Evolutionary conservation across 53 echinoderm and acorn worm species (phyloP), one percentile per base, ranked within the genome.

Genomic region (Astropecten irregularis): DNA sequence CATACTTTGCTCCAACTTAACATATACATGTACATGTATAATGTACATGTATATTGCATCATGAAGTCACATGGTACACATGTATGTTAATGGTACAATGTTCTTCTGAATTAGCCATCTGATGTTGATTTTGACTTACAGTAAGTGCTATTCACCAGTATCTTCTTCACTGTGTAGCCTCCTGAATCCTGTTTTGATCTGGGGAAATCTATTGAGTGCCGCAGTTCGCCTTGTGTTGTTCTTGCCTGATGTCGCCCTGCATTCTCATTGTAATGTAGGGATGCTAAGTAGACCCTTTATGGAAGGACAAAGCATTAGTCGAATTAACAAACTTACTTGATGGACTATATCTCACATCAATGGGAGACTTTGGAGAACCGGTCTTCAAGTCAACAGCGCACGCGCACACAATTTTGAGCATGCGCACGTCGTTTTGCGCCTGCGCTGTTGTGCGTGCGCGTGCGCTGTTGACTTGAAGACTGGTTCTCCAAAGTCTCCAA

Each of bases 171-270:
- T 34, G 76, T 74, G 55, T 74, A 74, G 10, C 76, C 76, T 56
- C 76, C 76, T 0, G 21, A 42, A 28, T 69, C 69, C 48, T 69
- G 69, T 57, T 74, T 74, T 19, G 76, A 54, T 74, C 76, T 49
- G 0, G 76, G 76, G 30, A 37, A 30, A 0, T 21, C 76, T 4
- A 74, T 20, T 3, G 27, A 18, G 27, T 32, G 36, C 31, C 49
- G 19, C 36, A 49, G 48, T 5, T 71, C 48, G 19, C 71, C 49
- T 10, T 71, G 5, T 11, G 30, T 32, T 47, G 44, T 49, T 46
- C 48, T 46, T 19, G 47, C 47, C 30, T 47, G 28, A 27, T 47
- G 21, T 27, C 71, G 23, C 26, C 71, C 46, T 20, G 48, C 48
- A 47, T 46, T 46, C 33, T 46, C 71, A 7, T 71, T 46, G 18